Evolutionary conservation across 2,113 vertebrate genomes (phyloP), one percentile per base, ranked within the genome.

Genomic region (Podiceps cristatus): DNA sequence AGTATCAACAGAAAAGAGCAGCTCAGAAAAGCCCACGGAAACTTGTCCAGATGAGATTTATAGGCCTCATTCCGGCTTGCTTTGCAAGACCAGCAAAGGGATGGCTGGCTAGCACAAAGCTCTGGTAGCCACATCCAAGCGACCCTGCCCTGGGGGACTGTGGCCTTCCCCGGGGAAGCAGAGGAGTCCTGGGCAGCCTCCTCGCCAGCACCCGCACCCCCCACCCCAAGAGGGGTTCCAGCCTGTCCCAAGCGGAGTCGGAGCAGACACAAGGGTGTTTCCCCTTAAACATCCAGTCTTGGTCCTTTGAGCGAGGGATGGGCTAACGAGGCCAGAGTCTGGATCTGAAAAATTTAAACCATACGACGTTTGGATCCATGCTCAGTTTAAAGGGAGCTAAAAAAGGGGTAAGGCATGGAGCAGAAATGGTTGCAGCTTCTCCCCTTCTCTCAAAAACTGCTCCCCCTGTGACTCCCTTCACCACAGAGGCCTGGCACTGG

Each of bases 221-320:
- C 14, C 8, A 24, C 20, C 58, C 24, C 0, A 14, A 10, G 4
- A 50, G 50, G 5, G 4, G 35, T 86, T 28, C 58, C 69, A 64
- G 75, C 56, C 89, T 53, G 90, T 7, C 17, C 55, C 10, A 25
- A 35, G 50, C 7, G 0, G 69, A 83, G 75, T 79, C 0, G 0
- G 13, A 33, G 86, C 85, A 80, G 83, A 74, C 86, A 84, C 15
- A 2, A 86, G 95, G 88, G 93, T 96, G 85, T 85, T 86, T 86
- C 74, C 88, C 50, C 75, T 82, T 64, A 47, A 90, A 66, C 78
- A 83, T 76, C 45, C 86, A n/a, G 37, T 2, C 66, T 22, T 82
- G 90, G 81, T 96, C 95, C 90, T 94, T 73, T 0, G 7, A 96
- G 93, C 0, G 1, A 88, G 93, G 90, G 92, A 94, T 49, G 96